Evolutionary conservation across 2,113 vertebrate genomes (phyloP).

Genomic region (Gymnocephalus cernua): DNA sequence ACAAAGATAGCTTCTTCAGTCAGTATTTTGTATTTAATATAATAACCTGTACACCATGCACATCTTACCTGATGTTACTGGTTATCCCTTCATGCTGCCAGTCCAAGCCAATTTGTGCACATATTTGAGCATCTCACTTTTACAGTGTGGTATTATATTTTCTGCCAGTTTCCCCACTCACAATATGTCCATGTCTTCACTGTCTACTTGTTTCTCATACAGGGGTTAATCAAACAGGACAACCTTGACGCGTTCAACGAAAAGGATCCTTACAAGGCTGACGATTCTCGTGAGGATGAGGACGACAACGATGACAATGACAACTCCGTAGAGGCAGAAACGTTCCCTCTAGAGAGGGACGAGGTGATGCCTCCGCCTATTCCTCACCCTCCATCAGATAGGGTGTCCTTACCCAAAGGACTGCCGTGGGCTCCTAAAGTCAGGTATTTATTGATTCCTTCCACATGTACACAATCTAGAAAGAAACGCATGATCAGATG

Average conservation of each 20-base stretch:
- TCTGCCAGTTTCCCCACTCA: background rate
- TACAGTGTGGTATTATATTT: too few relatives aligned
- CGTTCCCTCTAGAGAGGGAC: constrained; percentile 94
- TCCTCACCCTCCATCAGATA: constrained; percentile 91
- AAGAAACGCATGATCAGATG: background rate
- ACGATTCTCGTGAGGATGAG: constrained; percentile 94
- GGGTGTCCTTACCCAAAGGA: constrained; percentile 95
- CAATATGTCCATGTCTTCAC: background rate
- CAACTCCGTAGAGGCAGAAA: constrained; percentile 92
- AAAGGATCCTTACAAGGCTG: constrained; percentile 95
- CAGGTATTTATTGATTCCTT: constrained; percentile 84
- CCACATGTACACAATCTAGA: background rate
- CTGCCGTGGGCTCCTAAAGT: constrained; percentile 99
- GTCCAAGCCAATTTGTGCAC: background rate
- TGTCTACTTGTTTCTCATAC: background rate
- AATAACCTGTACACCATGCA: background rate
- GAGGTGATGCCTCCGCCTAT: constrained; percentile 95
- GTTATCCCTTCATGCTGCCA: background rate
- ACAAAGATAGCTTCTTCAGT: background rate
- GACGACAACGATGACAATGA: constrained; percentile 96
- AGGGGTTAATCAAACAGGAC: constrained; percentile 98
- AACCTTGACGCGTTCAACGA: constrained; percentile 99
- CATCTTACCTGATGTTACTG: background rate
- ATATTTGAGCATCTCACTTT: background rate
- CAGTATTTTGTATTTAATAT: background rate